phyloP scores from a whole-genome alignment of 64 coral and sea anemone species.

The Astreopora myriophthalma region DNA sequence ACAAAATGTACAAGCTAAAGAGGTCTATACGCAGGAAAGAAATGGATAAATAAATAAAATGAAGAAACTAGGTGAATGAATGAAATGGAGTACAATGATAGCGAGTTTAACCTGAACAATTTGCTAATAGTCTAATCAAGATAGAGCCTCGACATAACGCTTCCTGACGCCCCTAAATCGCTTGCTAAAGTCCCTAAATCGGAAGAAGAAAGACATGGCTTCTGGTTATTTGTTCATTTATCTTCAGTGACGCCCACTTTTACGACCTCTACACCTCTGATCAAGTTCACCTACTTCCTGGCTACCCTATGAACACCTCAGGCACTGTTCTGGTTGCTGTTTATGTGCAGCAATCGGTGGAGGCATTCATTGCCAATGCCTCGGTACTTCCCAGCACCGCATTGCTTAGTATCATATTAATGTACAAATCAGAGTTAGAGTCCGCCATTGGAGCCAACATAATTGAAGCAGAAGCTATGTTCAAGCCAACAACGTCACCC shows the following conservation, averaged over 20 bases:
- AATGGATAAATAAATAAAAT: too few species aligned
- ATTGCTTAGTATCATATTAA: neutral
- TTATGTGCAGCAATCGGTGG: slow-evolving; percentile 24
- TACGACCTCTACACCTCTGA: slow-evolving; percentile 25
- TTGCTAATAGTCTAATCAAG: too few species aligned
- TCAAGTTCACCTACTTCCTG: slow-evolving; percentile 41
- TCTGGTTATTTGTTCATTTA: neutral
- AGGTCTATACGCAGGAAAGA: too few species aligned
- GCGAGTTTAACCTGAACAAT: too few species aligned
- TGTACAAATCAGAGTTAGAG: neutral
- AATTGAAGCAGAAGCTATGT: neutral
- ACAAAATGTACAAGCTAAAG: too few species aligned
- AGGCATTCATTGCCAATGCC: neutral
- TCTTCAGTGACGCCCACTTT: neutral
- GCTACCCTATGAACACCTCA: slow-evolving; percentile 27
- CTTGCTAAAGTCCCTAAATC: too few species aligned
- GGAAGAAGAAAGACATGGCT: too few species aligned
- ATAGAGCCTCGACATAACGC: too few species aligned
- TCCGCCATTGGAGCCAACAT: slow-evolving; percentile 5
- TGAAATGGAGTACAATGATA: too few species aligned
- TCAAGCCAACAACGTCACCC: neutral
- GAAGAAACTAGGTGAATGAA: too few species aligned
- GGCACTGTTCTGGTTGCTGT: neutral
- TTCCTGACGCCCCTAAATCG: too few species aligned
- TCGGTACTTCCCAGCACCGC: neutral